Conservation (phyloP, 2,113 vertebrate species). For the Typhlomys cinereus region DNA sequence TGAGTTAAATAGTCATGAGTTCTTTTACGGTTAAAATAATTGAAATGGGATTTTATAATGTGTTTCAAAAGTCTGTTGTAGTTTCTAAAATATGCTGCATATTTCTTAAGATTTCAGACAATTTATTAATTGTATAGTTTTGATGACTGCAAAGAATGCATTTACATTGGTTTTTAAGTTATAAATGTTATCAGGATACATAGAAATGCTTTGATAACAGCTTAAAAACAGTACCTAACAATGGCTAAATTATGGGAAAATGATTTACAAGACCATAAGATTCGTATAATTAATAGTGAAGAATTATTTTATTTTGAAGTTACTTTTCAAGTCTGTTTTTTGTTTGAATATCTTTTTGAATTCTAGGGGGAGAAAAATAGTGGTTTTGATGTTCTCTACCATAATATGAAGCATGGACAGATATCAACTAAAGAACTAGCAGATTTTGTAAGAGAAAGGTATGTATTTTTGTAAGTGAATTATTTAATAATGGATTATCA, state of each 20-base stretch:
- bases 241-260: slow-evolving; percentile 24
- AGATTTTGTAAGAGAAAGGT: slow-evolving; percentile 99
- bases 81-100: slow-evolving; percentile 27
- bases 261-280: neutral
- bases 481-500: neutral
- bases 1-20: slow-evolving; percentile 31
- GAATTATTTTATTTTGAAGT: slow-evolving; percentile 1
- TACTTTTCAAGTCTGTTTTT: slow-evolving; percentile 34
- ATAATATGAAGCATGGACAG: slow-evolving; percentile 99
- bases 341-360: slow-evolving; percentile 68
- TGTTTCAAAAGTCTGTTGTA: slow-evolving; percentile 26
- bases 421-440: slow-evolving; percentile 97
- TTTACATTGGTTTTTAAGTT: neutral
- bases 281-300: slow-evolving; percentile 24
- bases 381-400: slow-evolving; percentile 98
- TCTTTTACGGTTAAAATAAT: neutral
- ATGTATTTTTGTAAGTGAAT: slow-evolving; percentile 73
- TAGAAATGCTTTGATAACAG: slow-evolving; percentile 28
- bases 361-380: slow-evolving; percentile 96
- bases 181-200: slow-evolving; percentile 15
- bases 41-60: slow-evolving; percentile 31
- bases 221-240: neutral
- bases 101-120: slow-evolving; percentile 25
- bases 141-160: neutral
- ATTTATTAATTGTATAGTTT: slow-evolving; percentile 16